These are phyloP conservation scores for Intellagama lesueurii DNA, from an alignment of 2,797 vertebrate species.

Conservation along the genomic window DNA sequence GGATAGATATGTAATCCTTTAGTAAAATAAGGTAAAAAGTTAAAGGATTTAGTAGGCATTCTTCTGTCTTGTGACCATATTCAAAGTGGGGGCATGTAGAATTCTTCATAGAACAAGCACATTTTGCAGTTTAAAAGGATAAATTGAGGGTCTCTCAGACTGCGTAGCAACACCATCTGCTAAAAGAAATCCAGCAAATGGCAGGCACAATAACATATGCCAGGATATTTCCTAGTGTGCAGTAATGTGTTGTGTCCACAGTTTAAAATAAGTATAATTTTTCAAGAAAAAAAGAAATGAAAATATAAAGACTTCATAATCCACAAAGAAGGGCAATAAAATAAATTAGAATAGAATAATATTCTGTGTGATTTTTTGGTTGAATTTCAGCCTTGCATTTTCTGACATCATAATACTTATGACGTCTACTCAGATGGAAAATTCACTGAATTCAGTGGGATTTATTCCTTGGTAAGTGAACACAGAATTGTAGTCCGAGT, in stretches of 20 bases:
- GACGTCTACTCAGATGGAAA: background rate
- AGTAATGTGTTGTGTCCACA: background rate
- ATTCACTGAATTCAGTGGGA: background rate
- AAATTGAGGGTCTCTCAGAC: background rate
- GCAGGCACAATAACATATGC: background rate
- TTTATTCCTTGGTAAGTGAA: no score
- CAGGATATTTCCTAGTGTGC: background rate
- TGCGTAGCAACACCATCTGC: background rate
- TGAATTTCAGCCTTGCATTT: background rate
- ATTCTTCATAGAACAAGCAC: constrained; percentile 50
- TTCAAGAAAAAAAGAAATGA: background rate
- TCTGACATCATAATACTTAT: background rate
- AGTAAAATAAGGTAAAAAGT: constrained; percentile 72
- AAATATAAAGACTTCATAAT: background rate
- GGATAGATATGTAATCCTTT: constrained; percentile 68
- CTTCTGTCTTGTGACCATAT: constrained; percentile 62
- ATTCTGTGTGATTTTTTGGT: background rate
- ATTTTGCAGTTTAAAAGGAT: constrained; percentile 57
- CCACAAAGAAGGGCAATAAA: background rate
- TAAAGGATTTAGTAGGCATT: constrained; percentile 64
- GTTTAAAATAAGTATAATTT: background rate
- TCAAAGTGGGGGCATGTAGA: constrained; percentile 56
- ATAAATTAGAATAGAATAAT: background rate
- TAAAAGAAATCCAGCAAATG: background rate
- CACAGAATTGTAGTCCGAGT: background rate